phyloP scores from a whole-genome alignment of 2,113 vertebrate genomes.

The Loxodonta africana region DNA sequence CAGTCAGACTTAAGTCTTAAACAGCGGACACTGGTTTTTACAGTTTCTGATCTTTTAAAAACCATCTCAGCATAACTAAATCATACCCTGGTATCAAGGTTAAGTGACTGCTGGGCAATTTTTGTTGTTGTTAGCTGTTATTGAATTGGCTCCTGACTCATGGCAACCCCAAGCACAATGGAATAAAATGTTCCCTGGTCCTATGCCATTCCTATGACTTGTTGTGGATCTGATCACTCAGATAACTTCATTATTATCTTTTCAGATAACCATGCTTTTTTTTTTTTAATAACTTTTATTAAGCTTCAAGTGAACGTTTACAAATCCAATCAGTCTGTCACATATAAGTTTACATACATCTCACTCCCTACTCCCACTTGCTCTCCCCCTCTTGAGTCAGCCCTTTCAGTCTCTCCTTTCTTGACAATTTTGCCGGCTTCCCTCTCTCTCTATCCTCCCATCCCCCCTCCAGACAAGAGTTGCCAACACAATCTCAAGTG shows the following conservation, averaged over 20 bases:
- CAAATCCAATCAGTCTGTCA: too few relatives aligned
- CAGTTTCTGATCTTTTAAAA: slow-evolving; percentile 37
- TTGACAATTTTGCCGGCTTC: too few relatives aligned
- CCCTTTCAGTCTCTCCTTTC: too few relatives aligned
- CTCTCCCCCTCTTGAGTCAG: too few relatives aligned
- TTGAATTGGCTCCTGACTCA: neutral
- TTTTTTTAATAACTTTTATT: too few relatives aligned
- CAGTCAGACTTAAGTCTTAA: slow-evolving; percentile 29
- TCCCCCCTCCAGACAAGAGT: too few relatives aligned
- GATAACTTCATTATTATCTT: slow-evolving; percentile 59
- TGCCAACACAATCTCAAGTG: too few relatives aligned
- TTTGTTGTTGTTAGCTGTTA: neutral
- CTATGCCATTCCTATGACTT: neutral
- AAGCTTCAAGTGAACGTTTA: too few relatives aligned
- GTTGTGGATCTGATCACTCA: neutral
- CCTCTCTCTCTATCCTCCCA: too few relatives aligned
- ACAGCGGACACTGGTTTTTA: slow-evolving; percentile 4
- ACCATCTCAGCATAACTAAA: neutral
- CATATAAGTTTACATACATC: too few relatives aligned
- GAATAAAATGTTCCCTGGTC: neutral
- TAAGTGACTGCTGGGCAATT: neutral
- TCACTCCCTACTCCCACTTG: too few relatives aligned
- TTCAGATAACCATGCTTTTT: neutral
- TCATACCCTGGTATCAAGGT: neutral
- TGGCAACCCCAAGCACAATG: neutral